Percentiles rank a stretch among this genome's conserved stretches.
Evolutionary conservation across 2,888 invertebrate genomes (phyloP).

Genomic region (Rhaphigaster nebulosa): DNA sequence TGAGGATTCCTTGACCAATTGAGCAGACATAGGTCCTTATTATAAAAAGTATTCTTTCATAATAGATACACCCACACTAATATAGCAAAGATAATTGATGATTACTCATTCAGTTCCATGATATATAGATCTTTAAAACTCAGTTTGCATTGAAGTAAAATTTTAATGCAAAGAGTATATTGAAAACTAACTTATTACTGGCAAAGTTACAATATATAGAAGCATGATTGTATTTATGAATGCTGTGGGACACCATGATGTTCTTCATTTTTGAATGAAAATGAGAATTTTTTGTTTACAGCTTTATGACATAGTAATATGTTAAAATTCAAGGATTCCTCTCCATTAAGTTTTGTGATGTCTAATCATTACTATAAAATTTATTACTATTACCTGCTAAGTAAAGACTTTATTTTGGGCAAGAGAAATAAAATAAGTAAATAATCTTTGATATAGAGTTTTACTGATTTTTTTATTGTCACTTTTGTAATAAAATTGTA

Average conservation of each 20-base stretch:
- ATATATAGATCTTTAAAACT: background rate
- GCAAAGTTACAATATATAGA: background rate
- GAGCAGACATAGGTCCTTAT: slow-evolving; percentile 36
- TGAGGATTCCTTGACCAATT: slow-evolving; percentile 40
- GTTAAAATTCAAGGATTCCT: no score
- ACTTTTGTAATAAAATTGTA: no score
- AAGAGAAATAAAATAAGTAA: no score
- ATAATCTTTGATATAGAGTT: no score
- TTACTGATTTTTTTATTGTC: no score
- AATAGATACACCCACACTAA: slow-evolving; percentile 24
- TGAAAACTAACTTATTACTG: background rate
- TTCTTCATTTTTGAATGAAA: background rate
- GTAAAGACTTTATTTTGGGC: no score
- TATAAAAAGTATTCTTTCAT: slow-evolving; percentile 41
- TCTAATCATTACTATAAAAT: no score
- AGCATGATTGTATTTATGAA: background rate
- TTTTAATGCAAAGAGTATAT: background rate
- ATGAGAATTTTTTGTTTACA: no score
- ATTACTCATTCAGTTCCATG: background rate
- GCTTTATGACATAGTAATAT: no score
- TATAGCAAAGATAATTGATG: slow-evolving; percentile 30
- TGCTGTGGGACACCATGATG: background rate
- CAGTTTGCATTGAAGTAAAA: background rate
- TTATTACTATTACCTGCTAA: no score
- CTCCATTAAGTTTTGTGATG: no score